A percentile compares a stretch with the other conserved stretches of the same genome.
Evolutionary conservation across 2,797 vertebrate species (phyloP).

Genomic region (Lates japonicus): DNA sequence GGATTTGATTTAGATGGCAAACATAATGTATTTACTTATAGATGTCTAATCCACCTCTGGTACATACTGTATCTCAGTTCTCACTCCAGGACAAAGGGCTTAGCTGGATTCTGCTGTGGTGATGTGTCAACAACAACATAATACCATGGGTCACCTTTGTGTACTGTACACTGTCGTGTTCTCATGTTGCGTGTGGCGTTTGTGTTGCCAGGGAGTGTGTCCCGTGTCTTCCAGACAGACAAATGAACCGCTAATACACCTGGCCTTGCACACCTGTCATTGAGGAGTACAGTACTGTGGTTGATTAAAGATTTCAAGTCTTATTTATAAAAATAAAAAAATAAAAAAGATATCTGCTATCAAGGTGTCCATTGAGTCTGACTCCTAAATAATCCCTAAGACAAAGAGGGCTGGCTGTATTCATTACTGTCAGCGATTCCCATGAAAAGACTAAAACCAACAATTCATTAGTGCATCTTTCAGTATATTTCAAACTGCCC

Average conservation of each 20-base stretch:
- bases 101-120: constrained; percentile 54
- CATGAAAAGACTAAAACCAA: constrained; percentile 3
- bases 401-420: background rate
- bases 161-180: background rate
- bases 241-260: constrained; percentile 11
- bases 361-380: background rate
- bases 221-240: background rate
- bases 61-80: constrained; percentile 42
- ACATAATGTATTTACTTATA: constrained; percentile 26
- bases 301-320: constrained; percentile 19
- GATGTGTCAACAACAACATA: constrained; percentile 51
- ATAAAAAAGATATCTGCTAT: background rate
- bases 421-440: background rate
- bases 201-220: constrained; percentile 26
- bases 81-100: constrained; percentile 60
- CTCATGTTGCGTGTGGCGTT: constrained; percentile 9
- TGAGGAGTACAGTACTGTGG: background rate
- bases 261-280: constrained; percentile 23
- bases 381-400: background rate
- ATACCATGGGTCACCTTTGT: constrained; percentile 58
- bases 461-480: background rate
- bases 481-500: background rate
- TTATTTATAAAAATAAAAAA: constrained; percentile 1
- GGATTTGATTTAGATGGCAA: constrained; percentile 29
- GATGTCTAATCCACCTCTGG: constrained; percentile 64